Evolutionary conservation across 1,140 invertebrate species (phyloP).

Genomic region (Atopsyche davidsoni): DNA sequence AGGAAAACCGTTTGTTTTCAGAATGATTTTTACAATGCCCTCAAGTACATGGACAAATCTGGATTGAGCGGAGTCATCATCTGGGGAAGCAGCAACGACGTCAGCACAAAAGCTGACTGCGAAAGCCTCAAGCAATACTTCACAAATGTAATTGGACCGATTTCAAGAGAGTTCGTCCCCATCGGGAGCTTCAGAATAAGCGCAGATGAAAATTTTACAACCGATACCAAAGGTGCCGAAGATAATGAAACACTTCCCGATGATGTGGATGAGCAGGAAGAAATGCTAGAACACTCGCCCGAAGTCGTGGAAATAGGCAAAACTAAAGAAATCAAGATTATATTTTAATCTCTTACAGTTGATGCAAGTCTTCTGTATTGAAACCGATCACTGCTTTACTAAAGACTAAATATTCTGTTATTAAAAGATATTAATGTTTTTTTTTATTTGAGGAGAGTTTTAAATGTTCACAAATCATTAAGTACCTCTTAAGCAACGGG

Average conservation of each 20-base stretch:
- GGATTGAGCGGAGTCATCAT: conserved; percentile 59
- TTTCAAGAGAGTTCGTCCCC: conserved; percentile 34
- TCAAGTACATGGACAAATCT: conserved; percentile 49
- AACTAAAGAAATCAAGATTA: no score
- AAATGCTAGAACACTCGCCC: background rate
- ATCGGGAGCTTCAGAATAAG: background rate
- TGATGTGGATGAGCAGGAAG: background rate
- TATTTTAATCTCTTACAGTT: no score
- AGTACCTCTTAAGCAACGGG: no score
- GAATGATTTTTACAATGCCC: conserved; percentile 50
- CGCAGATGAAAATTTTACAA: background rate
- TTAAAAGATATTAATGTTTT: no score
- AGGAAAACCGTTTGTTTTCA: no score
- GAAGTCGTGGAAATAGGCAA: background rate
- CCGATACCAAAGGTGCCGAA: background rate
- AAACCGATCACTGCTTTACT: no score
- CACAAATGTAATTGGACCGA: conserved; percentile 55
- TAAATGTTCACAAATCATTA: no score
- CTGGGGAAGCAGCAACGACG: conserved; percentile 68
- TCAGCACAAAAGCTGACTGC: conserved; percentile 60
- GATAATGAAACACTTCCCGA: conserved; percentile 1
- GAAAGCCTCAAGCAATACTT: conserved; percentile 53
- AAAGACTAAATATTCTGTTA: no score
- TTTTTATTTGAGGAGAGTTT: no score
- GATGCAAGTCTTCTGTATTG: no score